A percentile compares a stretch with the other conserved stretches of the same genome.
Evolutionary conservation across 2,888 invertebrate species (phyloP).

Genomic region (Pachydiplax longipennis): DNA sequence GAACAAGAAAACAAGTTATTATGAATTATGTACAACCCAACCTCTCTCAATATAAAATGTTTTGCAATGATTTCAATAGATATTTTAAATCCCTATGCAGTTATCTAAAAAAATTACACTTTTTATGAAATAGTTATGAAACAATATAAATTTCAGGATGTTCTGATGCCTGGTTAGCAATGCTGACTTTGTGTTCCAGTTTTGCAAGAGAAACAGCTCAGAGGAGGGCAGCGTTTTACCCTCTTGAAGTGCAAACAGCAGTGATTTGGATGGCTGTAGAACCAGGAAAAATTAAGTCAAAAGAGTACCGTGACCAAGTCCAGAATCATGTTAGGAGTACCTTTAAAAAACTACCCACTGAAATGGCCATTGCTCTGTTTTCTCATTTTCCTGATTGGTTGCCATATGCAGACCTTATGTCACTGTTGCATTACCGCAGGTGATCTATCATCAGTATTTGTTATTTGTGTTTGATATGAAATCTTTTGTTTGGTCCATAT

Average conservation of each 20-base stretch:
- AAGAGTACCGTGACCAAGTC: neutral
- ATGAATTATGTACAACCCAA: too few species aligned
- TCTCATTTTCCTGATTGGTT: slow-evolving; percentile 24
- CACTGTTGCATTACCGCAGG: neutral
- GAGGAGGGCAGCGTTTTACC: slow-evolving; percentile 5
- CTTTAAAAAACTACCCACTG: neutral
- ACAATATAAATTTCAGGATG: neutral
- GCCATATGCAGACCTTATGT: neutral
- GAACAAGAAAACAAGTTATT: too few species aligned
- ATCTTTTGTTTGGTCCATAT: too few species aligned
- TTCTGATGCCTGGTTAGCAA: neutral
- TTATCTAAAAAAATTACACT: too few species aligned
- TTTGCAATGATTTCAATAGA: too few species aligned
- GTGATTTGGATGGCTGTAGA: neutral
- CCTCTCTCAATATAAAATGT: too few species aligned
- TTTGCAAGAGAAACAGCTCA: slow-evolving; percentile 20
- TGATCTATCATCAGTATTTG: too few species aligned
- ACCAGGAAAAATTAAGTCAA: neutral
- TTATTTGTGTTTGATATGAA: too few species aligned
- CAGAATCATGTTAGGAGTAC: neutral
- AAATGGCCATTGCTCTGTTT: neutral
- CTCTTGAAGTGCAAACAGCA: neutral
- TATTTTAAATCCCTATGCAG: too few species aligned
- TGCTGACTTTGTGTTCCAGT: neutral
- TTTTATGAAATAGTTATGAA: neutral